A percentile compares a stretch with the other conserved stretches of the same genome.
phyloP scores from a whole-genome alignment of 2,797 vertebrate species.

The Sciurus vulgaris region DNA sequence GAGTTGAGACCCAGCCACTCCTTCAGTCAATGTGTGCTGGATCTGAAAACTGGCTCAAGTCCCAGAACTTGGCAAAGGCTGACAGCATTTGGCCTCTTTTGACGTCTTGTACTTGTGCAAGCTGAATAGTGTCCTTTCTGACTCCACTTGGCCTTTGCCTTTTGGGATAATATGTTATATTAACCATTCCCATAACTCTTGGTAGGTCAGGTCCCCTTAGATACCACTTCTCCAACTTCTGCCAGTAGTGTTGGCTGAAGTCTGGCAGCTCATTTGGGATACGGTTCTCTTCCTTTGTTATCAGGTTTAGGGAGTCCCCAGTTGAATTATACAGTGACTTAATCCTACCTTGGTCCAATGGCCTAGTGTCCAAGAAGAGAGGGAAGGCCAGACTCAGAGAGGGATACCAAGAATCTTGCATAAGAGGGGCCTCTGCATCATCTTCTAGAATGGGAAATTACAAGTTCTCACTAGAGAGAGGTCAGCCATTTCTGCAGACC shows the following conservation, averaged over 20 bases:
- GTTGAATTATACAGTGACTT: background rate
- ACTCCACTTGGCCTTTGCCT: background rate
- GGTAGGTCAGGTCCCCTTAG: background rate
- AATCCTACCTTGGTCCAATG: background rate
- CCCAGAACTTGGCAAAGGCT: background rate
- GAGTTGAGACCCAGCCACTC: background rate
- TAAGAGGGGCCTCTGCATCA: background rate
- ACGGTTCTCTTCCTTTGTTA: background rate
- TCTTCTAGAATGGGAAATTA: background rate
- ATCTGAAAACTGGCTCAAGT: background rate
- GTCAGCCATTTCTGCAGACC: background rate
- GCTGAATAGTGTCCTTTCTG: background rate
- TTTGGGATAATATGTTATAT: background rate
- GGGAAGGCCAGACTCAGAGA: background rate
- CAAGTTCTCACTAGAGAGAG: background rate
- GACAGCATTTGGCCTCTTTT: background rate
- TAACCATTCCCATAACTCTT: background rate
- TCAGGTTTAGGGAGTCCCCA: background rate
- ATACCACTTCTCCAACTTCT: background rate
- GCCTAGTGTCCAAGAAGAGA: background rate
- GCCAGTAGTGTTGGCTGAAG: background rate
- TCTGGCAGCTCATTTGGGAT: background rate
- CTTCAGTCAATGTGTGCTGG: background rate
- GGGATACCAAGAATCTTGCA: background rate
- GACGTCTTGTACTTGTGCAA: background rate